Conservation (phyloP, 2,888 invertebrate genomes). For the Dolomedes plantarius region DNA sequence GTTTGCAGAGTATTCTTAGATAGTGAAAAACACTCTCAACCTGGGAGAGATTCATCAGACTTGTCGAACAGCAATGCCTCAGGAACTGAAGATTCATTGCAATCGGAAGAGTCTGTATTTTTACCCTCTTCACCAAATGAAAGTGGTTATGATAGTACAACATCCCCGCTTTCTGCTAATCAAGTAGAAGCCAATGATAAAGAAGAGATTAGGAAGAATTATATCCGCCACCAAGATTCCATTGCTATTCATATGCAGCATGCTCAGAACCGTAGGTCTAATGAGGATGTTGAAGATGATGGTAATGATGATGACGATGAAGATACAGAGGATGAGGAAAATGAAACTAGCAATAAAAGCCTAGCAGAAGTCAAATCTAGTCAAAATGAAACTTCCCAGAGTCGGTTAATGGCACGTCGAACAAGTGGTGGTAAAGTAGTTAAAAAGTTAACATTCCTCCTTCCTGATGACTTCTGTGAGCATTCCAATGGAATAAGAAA, state of each 20-base stretch:
- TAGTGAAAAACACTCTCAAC: conserved; percentile 24
- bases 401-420: conserved; percentile 17
- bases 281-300: neutral
- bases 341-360: neutral
- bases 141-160: conserved; percentile 39
- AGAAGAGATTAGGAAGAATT: conserved; percentile 7
- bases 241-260: conserved; percentile 56
- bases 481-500: conserved; percentile 3
- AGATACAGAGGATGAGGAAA: neutral
- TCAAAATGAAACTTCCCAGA: conserved; percentile 27
- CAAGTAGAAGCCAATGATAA: neutral
- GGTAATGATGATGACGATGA: neutral
- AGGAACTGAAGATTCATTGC: conserved; percentile 6
- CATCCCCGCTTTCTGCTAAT: conserved; percentile 10
- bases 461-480: conserved; percentile 50
- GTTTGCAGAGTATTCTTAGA: conserved; percentile 59
- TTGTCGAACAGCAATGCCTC: neutral
- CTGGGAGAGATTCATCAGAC: neutral
- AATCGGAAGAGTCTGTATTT: conserved; percentile 50
- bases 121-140: conserved; percentile 44
- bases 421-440: conserved; percentile 29
- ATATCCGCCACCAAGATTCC: conserved; percentile 58
- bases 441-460: conserved; percentile 65
- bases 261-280: neutral
- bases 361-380: conserved; percentile 34